phyloP scores from a whole-genome alignment of 2,113 vertebrate species.

The Gambusia affinis region DNA sequence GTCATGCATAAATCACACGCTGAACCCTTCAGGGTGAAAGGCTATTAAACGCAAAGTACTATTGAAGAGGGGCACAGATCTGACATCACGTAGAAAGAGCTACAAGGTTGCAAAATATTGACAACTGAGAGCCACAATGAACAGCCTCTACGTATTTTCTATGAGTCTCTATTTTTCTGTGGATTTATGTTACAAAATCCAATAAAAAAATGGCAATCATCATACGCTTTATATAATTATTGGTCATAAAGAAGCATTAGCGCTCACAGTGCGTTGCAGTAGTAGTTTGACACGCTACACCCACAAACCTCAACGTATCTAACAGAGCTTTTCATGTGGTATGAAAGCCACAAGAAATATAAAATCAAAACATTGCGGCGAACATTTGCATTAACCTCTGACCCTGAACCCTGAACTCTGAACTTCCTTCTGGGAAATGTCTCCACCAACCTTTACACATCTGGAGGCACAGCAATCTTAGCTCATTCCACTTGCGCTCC shows the following conservation, averaged over 20 bases:
- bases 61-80: neutral
- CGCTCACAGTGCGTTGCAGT: neutral
- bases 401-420: too few relatives aligned
- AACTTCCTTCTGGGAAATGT: too few relatives aligned
- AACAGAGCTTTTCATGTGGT: neutral
- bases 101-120: neutral
- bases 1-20: constrained; percentile 15
- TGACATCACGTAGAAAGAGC: neutral
- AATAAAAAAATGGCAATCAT: neutral
- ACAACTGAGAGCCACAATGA: neutral
- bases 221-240: neutral
- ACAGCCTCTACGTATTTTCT: neutral
- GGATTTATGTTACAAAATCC: neutral
- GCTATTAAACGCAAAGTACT: constrained; percentile 36
- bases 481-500: neutral
- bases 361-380: too few relatives aligned
- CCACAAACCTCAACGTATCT: neutral
- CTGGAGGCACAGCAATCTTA: too few relatives aligned
- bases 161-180: neutral
- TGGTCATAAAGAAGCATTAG: neutral
- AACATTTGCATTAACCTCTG: too few relatives aligned
- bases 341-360: too few relatives aligned
- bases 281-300: neutral
- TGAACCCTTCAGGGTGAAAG: neutral
- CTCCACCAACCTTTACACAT: neutral